Percentiles rank a stretch among this genome's conserved stretches.
These are phyloP conservation scores for Tragelaphus strepsiceros DNA, from an alignment of 2,113 vertebrate species.

Conservation along the genomic window DNA sequence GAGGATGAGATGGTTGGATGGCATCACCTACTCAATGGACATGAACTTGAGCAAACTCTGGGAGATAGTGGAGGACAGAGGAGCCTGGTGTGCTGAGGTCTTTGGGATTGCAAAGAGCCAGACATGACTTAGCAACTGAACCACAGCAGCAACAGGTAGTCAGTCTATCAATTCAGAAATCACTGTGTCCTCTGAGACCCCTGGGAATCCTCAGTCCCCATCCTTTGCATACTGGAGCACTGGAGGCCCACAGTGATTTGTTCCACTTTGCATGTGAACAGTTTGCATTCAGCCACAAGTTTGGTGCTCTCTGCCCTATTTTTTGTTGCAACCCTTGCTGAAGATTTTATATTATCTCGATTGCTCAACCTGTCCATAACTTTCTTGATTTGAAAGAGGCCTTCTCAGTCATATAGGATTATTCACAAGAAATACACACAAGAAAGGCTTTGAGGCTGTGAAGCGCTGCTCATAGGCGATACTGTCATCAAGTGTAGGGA, in stretches of 20 bases:
- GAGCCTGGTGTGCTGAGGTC: neutral
- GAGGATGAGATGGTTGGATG: neutral
- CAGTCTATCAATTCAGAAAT: neutral
- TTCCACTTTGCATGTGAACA: neutral
- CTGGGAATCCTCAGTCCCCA: neutral
- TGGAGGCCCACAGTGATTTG: neutral
- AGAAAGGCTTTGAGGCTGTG: neutral
- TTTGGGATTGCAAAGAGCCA: neutral
- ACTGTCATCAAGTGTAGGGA: neutral
- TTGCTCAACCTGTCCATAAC: neutral
- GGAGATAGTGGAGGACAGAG: neutral
- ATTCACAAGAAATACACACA: neutral
- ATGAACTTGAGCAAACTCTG: neutral
- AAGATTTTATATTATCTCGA: neutral
- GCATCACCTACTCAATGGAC: neutral
- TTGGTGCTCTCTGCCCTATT: neutral
- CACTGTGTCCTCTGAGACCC: neutral
- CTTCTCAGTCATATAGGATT: neutral
- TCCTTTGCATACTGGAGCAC: neutral
- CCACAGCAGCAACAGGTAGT: neutral
- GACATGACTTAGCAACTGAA: neutral
- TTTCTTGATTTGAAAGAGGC: conserved; percentile 17
- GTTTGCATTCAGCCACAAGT: neutral
- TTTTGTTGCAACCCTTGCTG: neutral
- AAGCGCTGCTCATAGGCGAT: neutral